Percentiles rank a stretch among this genome's conserved stretches.
These are phyloP conservation scores for Ibidorhyncha struthersii DNA, from an alignment of 2,113 vertebrate species.

Conservation along the genomic window DNA sequence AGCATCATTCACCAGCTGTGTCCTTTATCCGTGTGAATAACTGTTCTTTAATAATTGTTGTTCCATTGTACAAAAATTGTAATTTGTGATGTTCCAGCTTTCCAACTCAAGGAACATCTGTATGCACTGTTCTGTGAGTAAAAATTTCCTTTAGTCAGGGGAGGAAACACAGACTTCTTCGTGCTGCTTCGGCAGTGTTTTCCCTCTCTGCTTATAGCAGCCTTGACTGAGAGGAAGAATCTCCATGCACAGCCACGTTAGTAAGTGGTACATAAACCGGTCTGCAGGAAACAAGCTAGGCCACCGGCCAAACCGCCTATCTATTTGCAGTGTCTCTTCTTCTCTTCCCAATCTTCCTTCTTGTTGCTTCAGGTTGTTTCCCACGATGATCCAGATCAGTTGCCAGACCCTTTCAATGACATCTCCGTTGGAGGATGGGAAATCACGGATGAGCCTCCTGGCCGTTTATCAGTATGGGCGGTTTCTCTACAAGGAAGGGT, in stretches of 20 bases:
- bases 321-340: background rate
- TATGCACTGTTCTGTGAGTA: background rate
- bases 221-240: background rate
- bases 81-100: background rate
- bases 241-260: background rate
- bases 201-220: background rate
- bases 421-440: slow-evolving; percentile 95
- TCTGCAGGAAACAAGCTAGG: background rate
- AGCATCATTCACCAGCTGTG: background rate
- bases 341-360: background rate
- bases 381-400: slow-evolving; percentile 70
- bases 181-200: background rate
- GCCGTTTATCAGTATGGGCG: slow-evolving; percentile 89
- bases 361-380: slow-evolving; percentile 81
- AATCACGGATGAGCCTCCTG: slow-evolving; percentile 87
- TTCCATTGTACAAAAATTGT: background rate
- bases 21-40: background rate
- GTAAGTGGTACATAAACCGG: background rate
- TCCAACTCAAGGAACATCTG: background rate
- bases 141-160: background rate
- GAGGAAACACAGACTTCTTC: background rate
- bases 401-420: slow-evolving; percentile 94
- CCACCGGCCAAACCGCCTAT: background rate
- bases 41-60: background rate
- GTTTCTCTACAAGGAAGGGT: slow-evolving; percentile 96